These are phyloP conservation scores for Diplodus puntazzo DNA, from an alignment of 2,797 vertebrate species.

Conservation along the genomic window DNA sequence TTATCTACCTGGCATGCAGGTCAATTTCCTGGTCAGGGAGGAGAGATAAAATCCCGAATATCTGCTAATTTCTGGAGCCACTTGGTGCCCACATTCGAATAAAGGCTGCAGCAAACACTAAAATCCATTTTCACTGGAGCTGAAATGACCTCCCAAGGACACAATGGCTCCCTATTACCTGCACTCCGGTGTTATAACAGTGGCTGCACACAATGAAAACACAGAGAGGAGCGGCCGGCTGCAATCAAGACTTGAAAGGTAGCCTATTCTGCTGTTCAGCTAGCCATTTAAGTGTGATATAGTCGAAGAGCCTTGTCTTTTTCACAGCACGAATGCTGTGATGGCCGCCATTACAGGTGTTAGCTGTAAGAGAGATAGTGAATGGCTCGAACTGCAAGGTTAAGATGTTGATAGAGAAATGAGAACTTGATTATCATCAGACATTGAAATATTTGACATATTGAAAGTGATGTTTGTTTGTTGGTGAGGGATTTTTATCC, in stretches of 20 bases:
- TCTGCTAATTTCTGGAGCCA: slow-evolving; percentile 55
- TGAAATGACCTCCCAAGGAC: slow-evolving; percentile 78
- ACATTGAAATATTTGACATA: neutral
- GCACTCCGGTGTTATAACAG: slow-evolving; percentile 72
- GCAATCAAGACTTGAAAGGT: slow-evolving; percentile 76
- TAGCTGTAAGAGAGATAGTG: slow-evolving; percentile 21
- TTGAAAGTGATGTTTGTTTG: neutral
- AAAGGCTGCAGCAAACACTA: slow-evolving; percentile 50
- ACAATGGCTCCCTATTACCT: slow-evolving; percentile 74
- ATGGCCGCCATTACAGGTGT: slow-evolving; percentile 53
- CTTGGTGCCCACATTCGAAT: slow-evolving; percentile 44
- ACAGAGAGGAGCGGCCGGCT: slow-evolving; percentile 59
- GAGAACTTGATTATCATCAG: slow-evolving; percentile 22
- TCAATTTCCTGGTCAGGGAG: slow-evolving; percentile 23
- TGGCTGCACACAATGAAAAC: slow-evolving; percentile 75
- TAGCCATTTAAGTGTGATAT: slow-evolving; percentile 65
- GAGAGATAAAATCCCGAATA: slow-evolving; percentile 54
- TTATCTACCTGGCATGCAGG: slow-evolving; percentile 19
- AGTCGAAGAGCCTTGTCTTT: slow-evolving; percentile 57
- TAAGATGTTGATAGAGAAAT: slow-evolving; percentile 34
- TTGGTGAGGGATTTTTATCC: neutral
- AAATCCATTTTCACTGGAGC: slow-evolving; percentile 73
- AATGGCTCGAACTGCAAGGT: slow-evolving; percentile 18
- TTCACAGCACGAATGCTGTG: slow-evolving; percentile 41
- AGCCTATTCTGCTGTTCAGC: slow-evolving; percentile 66